These are phyloP conservation scores for Andinoacara biseriatus DNA, from an alignment of 2,113 vertebrate species.

Conservation along the genomic window DNA sequence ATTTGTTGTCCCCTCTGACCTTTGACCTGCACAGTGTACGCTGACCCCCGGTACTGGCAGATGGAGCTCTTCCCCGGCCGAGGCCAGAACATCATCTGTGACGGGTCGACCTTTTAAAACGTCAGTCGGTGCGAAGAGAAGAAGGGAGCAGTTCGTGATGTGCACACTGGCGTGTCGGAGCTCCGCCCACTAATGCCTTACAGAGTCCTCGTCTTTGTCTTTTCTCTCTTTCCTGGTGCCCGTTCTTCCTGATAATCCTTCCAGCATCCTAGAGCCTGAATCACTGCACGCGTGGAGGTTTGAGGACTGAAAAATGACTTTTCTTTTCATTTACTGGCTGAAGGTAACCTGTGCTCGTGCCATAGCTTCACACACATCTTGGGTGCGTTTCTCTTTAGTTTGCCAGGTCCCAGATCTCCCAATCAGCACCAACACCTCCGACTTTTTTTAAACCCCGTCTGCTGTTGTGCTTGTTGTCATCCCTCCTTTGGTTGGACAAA, in stretches of 20 bases:
- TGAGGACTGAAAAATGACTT: constrained; percentile 15
- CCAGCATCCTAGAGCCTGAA: constrained; percentile 18
- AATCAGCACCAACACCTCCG: not conserved
- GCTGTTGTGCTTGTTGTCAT: not conserved
- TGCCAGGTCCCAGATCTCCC: not conserved
- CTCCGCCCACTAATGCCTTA: constrained; percentile 57
- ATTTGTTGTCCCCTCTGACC: not conserved
- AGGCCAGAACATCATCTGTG: constrained; percentile 80
- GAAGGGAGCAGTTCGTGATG: not conserved
- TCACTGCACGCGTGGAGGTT: constrained; percentile 3
- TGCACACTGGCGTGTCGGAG: not conserved
- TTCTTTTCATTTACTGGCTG: not conserved
- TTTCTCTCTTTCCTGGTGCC: not conserved
- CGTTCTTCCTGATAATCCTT: not conserved
- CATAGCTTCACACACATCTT: constrained; percentile 33
- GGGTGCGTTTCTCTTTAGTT: constrained; percentile 8
- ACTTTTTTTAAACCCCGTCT: not conserved
- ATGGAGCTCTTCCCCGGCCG: constrained; percentile 79
- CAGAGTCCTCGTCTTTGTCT: not conserved
- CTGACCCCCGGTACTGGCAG: constrained; percentile 81
- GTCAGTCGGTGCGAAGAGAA: not conserved
- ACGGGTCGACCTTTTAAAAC: constrained; percentile 72
- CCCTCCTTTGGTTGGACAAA: not conserved
- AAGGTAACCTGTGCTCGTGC: constrained; percentile 23
- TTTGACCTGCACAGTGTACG: constrained; percentile 69